Evolutionary conservation across 2,797 vertebrate species (phyloP), one percentile per base, ranked within the genome.

Genomic region (Acestrorhynchus altus): DNA sequence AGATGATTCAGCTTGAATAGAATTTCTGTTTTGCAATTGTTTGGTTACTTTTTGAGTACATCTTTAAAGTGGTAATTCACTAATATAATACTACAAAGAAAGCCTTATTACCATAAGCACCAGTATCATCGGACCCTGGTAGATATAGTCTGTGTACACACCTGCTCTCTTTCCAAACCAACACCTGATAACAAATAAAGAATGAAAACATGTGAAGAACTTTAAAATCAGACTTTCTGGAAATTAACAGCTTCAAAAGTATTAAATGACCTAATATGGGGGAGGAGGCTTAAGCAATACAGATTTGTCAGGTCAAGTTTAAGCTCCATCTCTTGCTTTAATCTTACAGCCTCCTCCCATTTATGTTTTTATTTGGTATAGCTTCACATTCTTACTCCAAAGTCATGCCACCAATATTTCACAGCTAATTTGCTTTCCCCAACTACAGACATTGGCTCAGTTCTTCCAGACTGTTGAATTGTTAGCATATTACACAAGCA

Each of bases 91-190:
- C 16, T 22, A 46, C 28, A 28, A 60, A 28, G 12, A 46, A 12
- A 59, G 46, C n/a, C n/a, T 20, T 75, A 84, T 93, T 87, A 96
- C 95, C 95, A 96, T 88, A 12, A 96, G 90, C 75, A 96, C 95
- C 54, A 96, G 84, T 78, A 96, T 96, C 92, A 96, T 95, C 63
- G 95, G 95, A 1, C 95, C 95, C 85, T 96, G 95, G 85, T 96
- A 96, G 87, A 96, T 96, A 81, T 96, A 96, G 85, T 96, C 95
- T 0, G 94, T 96, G 56, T 95, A 95, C 56, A 95, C 89, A 20
- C 95, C 95, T 0, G 94, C 90, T 82, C 88, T 86, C 87, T 96
- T 96, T 83, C 95, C 95, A 85, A 96, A 96, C 95, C 95, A 96
- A 89, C 95, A 96, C 86, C 95, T 96, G 84, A 39, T 35, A 8